Percentiles rank a stretch among this genome's conserved stretches.
These are phyloP conservation scores for Microdon myrmicae DNA, from an alignment of 2,888 invertebrate genomes.

Conservation along the genomic window DNA sequence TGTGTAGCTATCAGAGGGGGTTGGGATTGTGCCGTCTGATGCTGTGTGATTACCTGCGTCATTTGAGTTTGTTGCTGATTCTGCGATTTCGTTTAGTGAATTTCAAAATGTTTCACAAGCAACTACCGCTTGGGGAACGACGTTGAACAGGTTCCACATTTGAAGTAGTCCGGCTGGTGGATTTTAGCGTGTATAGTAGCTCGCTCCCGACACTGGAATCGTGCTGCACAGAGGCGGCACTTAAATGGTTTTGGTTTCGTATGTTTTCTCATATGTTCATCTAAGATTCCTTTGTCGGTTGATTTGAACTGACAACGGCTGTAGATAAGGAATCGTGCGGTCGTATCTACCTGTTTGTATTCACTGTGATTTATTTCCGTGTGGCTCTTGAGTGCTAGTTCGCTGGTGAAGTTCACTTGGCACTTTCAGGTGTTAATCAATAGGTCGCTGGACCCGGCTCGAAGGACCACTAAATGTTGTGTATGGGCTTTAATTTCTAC, in stretches of 20 bases:
- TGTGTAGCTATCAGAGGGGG: conserved; percentile 63
- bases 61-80: conserved; percentile 53
- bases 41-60: conserved; percentile 19
- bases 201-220: conserved; percentile 66
- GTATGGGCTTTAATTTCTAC: no score
- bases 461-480: no score
- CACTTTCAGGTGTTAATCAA: no score
- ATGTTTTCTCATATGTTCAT: conserved; percentile 66
- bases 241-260: conserved; percentile 67
- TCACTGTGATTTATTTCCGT: conserved; percentile 66
- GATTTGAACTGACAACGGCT: conserved; percentile 66
- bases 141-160: conserved; percentile 66
- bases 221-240: conserved; percentile 66
- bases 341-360: conserved; percentile 57
- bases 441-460: no score
- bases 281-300: conserved; percentile 63
- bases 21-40: conserved; percentile 24
- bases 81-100: conserved; percentile 61
- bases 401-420: conserved; percentile 65
- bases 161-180: conserved; percentile 66
- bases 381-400: conserved; percentile 64
- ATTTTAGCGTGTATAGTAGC: conserved; percentile 67
- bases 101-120: conserved; percentile 66
- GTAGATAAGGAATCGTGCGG: conserved; percentile 62
- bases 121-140: conserved; percentile 65